These are phyloP conservation scores for Acanthosoma haemorrhoidale DNA, from an alignment of 2,888 invertebrate genomes.

Conservation along the genomic window DNA sequence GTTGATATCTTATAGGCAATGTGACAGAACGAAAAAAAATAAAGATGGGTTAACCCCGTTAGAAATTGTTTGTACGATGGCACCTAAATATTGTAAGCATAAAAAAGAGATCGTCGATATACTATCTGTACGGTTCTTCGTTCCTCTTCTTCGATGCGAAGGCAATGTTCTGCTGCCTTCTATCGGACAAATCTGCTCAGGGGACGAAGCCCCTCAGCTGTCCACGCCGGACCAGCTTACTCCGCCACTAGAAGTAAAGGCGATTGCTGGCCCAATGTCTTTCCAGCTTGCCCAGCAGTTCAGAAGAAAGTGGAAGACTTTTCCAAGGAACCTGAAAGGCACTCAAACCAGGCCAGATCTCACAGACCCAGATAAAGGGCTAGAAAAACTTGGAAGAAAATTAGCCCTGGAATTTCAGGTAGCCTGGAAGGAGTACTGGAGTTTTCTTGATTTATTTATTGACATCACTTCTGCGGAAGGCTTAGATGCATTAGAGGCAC, in stretches of 20 bases:
- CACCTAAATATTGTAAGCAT: not conserved
- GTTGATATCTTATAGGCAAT: constrained; percentile 57
- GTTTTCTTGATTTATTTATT: constrained; percentile 74
- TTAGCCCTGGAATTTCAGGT: constrained; percentile 67
- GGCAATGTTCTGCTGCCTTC: constrained; percentile 69
- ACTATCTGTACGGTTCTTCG: constrained; percentile 73
- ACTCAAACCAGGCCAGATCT: constrained; percentile 43
- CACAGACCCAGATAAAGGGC: constrained; percentile 75
- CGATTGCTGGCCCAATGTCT: constrained; percentile 89
- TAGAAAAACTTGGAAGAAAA: constrained; percentile 75
- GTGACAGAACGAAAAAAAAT: constrained; percentile 66
- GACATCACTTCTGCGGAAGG: constrained; percentile 72
- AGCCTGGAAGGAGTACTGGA: constrained; percentile 90
- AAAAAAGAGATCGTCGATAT: constrained; percentile 55
- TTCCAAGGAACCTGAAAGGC: constrained; percentile 29
- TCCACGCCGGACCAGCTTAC: not conserved
- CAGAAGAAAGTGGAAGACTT: constrained; percentile 66
- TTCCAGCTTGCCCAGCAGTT: constrained; percentile 65
- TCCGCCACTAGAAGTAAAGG: constrained; percentile 45
- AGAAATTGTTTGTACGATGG: constrained; percentile 54
- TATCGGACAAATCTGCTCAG: constrained; percentile 74
- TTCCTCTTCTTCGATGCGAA: constrained; percentile 76
- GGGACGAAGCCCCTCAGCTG: constrained; percentile 57
- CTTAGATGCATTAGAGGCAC: constrained; percentile 65
- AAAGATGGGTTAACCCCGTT: constrained; percentile 67